Percentiles rank a stretch among this genome's conserved stretches.
These are phyloP conservation scores for Pagetopsis macropterus DNA, from an alignment of 2,797 vertebrate genomes.

Conservation along the genomic window DNA sequence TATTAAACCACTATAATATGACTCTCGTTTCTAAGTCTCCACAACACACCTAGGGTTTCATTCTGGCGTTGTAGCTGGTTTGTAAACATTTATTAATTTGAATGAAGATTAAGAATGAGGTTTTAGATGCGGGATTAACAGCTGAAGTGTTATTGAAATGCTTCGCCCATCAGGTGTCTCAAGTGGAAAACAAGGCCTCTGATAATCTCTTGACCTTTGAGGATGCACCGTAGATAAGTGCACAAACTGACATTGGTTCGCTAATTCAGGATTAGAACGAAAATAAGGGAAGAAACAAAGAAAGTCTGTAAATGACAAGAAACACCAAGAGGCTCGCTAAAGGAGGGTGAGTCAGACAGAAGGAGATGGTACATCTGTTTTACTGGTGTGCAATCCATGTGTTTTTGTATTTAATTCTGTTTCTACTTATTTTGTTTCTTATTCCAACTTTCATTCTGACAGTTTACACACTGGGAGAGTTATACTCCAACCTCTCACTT, in stretches of 20 bases:
- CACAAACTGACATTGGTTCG: not conserved
- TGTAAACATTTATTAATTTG: not conserved
- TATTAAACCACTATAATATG: not conserved
- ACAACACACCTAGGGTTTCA: not conserved
- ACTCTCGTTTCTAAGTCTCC: not conserved
- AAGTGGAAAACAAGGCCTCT: not conserved
- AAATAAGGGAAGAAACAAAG: not conserved
- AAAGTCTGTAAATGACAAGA: not conserved
- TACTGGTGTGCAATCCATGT: not conserved
- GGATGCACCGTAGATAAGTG: not conserved
- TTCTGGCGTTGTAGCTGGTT: not conserved
- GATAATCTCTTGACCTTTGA: conserved; percentile 20
- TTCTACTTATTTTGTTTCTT: conserved; percentile 27
- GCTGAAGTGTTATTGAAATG: conserved; percentile 2
- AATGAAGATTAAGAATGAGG: not conserved
- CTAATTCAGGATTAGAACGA: not conserved
- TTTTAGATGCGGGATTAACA: not conserved
- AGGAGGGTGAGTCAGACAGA: not conserved
- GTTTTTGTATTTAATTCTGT: not conserved
- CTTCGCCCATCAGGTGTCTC: conserved; percentile 9
- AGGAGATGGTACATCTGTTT: not conserved
- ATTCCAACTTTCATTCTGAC: conserved; percentile 22
- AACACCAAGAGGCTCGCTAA: not conserved
- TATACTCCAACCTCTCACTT: conserved; percentile 26
- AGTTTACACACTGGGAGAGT: conserved; percentile 35